These are phyloP conservation scores for Megalonaias nervosa DNA, from an alignment of 1,140 invertebrate genomes.

Conservation along the genomic window DNA sequence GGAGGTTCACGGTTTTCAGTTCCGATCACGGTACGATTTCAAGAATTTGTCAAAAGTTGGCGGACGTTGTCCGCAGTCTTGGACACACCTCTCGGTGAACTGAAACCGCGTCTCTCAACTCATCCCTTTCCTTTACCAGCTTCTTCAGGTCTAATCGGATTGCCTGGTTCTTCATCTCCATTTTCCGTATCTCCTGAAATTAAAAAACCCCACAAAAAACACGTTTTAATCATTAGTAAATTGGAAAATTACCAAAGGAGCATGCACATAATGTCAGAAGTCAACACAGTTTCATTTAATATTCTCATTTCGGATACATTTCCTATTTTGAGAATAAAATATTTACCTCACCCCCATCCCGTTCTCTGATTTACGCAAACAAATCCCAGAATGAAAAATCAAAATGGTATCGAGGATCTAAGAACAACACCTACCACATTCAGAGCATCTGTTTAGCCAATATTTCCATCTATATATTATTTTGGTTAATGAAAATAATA, in stretches of 20 bases:
- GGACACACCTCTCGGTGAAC: conserved; percentile 51
- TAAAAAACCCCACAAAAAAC: background rate
- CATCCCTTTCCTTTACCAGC: conserved; percentile 45
- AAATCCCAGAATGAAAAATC: no score
- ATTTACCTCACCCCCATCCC: no score
- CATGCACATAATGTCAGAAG: background rate
- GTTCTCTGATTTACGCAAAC: no score
- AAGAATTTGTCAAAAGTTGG: background rate
- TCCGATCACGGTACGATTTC: no score
- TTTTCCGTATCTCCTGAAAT: conserved; percentile 42
- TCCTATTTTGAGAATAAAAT: no score
- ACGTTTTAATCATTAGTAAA: background rate
- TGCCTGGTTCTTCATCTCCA: conserved; percentile 42
- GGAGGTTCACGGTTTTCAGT: no score
- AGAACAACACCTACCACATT: no score
- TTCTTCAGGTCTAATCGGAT: conserved; percentile 42
- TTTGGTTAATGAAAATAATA: no score
- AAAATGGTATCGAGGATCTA: no score
- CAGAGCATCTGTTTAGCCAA: no score
- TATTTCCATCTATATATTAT: no score
- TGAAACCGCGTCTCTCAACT: conserved; percentile 47
- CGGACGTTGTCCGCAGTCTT: conserved; percentile 20
- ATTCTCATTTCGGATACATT: no score
- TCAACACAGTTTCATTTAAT: background rate
- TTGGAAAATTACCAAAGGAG: background rate